Base-by-base conservation (phyloP, 2,888 invertebrate genomes). In the Sceliomorpha sp. region DNA sequence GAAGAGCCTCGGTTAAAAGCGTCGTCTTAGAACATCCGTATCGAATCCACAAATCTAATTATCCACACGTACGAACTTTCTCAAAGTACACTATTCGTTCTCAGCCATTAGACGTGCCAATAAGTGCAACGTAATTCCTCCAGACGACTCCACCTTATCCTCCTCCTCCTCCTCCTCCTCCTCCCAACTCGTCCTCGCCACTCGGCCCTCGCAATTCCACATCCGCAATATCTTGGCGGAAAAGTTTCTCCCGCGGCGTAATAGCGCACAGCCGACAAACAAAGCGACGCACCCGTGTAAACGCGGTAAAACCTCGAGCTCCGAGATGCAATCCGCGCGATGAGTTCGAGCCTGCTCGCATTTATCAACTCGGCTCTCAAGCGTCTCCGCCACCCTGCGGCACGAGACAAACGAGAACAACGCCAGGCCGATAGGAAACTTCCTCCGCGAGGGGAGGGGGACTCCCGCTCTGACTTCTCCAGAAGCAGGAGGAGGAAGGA, bases 271-370 rank as follows among this genome's bases (percentile, higher is more conserved):
- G 20, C 39, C 1, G 10, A 5, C 2, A n/a, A 42, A 26, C 42
- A 42, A 27, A 42, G 17, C 39, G 39, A 39, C 17, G 20, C 39
- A 39, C 6, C 10, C 9, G 17, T n/a, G 42, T 9, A 42, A 51
- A 47, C 27, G 37, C 47, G 34, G 45, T 47, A 44, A 64, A 51
- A 37, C 10, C 27, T 29, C n/a, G n/a, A n/a, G 14, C 27, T 13
- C 6, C 70, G 70, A 66, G 63, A 70, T 73, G 72, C 77, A 76
- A 79, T 79, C 73, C 74, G 68, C 53, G 51, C 76, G 74, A 77
- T 77, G 78, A 77, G 71, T 73, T 73, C 73, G 69, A 55, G 66
- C 60, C 72, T 45, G 40, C 72, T 47, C 64, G 69, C 79, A 79
- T 79, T 79, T 79, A 78, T 79, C 79, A 77, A 75, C 66, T 56